Conservation (phyloP, 2,797 vertebrate genomes). For the Propithecus perrieri region DNA sequence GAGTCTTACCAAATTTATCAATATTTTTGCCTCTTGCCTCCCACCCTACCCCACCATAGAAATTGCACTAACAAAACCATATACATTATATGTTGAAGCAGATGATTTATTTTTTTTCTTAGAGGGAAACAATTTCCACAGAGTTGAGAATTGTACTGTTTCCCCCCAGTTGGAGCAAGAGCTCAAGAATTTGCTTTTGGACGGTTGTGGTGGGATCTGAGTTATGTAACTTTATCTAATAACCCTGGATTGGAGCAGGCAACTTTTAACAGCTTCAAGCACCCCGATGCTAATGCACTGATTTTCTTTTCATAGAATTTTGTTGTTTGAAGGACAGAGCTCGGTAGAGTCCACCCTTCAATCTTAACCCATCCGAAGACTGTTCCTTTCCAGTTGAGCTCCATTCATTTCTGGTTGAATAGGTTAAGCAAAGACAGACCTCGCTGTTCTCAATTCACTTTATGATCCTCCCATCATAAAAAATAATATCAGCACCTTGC, state of each 20-base stretch:
- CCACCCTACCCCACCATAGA: conserved; percentile 41
- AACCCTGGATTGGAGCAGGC: conserved; percentile 76
- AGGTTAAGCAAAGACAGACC: conserved; percentile 91
- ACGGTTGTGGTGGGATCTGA: not conserved
- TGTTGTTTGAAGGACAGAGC: conserved; percentile 79
- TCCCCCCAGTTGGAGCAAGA: not conserved
- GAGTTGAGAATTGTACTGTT: not conserved
- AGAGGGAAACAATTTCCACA: not conserved
- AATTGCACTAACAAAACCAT: conserved; percentile 60
- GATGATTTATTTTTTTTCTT: conserved; percentile 56
- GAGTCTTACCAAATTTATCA: conserved; percentile 59
- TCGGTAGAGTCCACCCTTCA: conserved; percentile 81
- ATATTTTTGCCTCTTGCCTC: conserved; percentile 55
- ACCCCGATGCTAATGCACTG: conserved; percentile 81
- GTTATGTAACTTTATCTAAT: conserved; percentile 71
- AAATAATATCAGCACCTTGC: conserved; percentile 90
- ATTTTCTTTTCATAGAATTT: conserved; percentile 85
- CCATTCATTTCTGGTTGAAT: conserved; percentile 89
- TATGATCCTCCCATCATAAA: conserved; percentile 91
- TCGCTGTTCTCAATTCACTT: conserved; percentile 90
- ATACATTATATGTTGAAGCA: conserved; percentile 36
- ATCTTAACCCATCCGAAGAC: conserved; percentile 85
- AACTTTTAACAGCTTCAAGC: conserved; percentile 81
- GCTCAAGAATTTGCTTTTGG: not conserved
- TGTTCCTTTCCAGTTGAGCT: conserved; percentile 86